Percentiles rank a stretch among this genome's conserved stretches.
Conservation (phyloP, 2,113 vertebrate genomes). For the Mirza zaza region DNA sequence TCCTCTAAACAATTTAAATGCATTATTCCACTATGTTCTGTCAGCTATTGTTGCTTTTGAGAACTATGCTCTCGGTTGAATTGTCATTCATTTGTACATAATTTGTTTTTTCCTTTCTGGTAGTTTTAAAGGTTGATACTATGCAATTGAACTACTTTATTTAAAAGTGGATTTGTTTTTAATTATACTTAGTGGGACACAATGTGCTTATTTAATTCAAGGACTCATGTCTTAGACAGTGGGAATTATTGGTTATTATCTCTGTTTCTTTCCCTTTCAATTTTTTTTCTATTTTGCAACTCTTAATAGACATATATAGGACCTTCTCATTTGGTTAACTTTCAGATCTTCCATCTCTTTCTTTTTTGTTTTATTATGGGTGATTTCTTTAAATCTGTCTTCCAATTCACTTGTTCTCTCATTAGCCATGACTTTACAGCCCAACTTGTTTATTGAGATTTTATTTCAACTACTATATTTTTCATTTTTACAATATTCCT, state of each 20-base stretch:
- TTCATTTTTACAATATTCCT: not conserved
- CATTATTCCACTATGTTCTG: not conserved
- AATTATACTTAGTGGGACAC: not conserved
- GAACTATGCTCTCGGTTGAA: not conserved
- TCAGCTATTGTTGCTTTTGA: not conserved
- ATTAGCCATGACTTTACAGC: not conserved
- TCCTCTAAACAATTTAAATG: not conserved
- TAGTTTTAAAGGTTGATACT: not conserved
- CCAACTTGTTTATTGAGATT: not conserved
- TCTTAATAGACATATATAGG: not conserved
- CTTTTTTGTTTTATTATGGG: not conserved
- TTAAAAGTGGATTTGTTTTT: constrained; percentile 1
- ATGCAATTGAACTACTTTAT: not conserved
- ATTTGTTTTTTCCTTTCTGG: not conserved
- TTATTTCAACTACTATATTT: not conserved
- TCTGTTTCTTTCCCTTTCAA: not conserved
- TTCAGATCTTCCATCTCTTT: not conserved
- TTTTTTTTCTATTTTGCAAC: not conserved
- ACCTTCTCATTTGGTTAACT: not conserved
- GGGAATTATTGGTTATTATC: not conserved
- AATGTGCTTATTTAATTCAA: not conserved
- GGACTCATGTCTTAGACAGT: not conserved
- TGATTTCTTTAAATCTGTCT: constrained; percentile 1
- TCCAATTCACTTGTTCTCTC: not conserved
- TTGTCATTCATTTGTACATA: not conserved